Percentiles rank a stretch among this genome's conserved stretches.
Evolutionary conservation across 2,888 invertebrate genomes (phyloP).

Genomic region (Schizaphis graminum): DNA sequence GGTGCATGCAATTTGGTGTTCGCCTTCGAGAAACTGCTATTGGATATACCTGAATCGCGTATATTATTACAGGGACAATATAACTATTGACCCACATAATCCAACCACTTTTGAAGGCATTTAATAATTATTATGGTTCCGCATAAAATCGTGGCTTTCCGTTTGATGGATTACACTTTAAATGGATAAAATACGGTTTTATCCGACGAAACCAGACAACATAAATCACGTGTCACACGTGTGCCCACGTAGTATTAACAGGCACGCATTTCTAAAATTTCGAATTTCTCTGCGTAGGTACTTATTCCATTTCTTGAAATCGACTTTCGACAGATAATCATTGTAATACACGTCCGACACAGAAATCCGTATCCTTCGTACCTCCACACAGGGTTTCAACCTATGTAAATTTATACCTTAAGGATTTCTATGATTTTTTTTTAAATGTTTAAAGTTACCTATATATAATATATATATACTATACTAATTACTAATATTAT

Average conservation of each 20-base stretch:
- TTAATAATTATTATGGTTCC: neutral
- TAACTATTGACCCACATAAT: neutral
- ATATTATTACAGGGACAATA: neutral
- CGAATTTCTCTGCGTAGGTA: neutral
- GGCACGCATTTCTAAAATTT: neutral
- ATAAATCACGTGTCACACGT: neutral
- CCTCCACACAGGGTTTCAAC: conserved; percentile 23
- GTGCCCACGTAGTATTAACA: too few species aligned
- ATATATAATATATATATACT: neutral
- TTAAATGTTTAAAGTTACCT: neutral
- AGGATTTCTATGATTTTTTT: neutral
- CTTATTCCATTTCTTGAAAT: neutral
- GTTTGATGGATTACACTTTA: neutral
- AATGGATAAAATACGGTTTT: neutral
- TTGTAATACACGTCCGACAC: neutral
- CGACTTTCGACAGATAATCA: neutral
- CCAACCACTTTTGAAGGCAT: neutral
- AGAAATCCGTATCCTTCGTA: conserved; percentile 16
- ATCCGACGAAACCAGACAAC: neutral
- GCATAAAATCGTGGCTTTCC: neutral
- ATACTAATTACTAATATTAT: neutral
- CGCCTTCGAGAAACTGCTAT: neutral
- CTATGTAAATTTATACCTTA: neutral
- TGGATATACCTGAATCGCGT: neutral
- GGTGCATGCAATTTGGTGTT: too few species aligned